phyloP scores from a whole-genome alignment of 1,140 invertebrate species.

The Meloidogyne exigua region DNA sequence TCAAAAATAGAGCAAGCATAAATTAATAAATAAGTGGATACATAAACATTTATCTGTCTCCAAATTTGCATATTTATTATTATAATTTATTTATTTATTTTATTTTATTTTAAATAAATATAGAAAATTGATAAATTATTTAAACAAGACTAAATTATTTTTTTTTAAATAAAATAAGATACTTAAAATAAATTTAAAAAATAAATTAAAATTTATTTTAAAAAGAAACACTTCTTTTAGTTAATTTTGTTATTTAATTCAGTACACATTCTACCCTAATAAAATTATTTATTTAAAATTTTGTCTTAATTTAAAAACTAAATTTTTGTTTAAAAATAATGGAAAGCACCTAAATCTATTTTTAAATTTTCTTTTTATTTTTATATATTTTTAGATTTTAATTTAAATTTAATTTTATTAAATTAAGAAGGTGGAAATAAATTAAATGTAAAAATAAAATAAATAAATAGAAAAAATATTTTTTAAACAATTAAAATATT shows the following conservation, averaged over 20 bases:
- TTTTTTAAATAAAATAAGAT: not conserved
- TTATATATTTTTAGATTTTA: not conserved
- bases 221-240: not conserved
- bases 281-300: not conserved
- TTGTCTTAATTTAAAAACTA: too few relatives aligned
- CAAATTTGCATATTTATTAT: too few relatives aligned
- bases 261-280: not conserved
- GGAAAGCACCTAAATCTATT: not conserved
- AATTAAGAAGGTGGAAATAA: not conserved
- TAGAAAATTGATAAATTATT: too few relatives aligned
- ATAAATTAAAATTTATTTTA: not conserved
- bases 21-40: too few relatives aligned
- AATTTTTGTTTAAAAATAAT: too few relatives aligned
- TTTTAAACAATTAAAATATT: too few relatives aligned
- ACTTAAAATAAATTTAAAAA: not conserved
- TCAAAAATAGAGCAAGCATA: too few relatives aligned
- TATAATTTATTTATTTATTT: too few relatives aligned
- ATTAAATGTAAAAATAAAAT: not conserved
- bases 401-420: not conserved
- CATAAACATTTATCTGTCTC: too few relatives aligned
- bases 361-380: not conserved
- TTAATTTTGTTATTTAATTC: not conserved
- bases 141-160: too few relatives aligned
- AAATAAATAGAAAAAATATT: too few relatives aligned
- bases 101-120: too few relatives aligned